These are phyloP conservation scores for Anomalospiza imberbis DNA, from an alignment of 2,797 vertebrate species.

Conservation along the genomic window DNA sequence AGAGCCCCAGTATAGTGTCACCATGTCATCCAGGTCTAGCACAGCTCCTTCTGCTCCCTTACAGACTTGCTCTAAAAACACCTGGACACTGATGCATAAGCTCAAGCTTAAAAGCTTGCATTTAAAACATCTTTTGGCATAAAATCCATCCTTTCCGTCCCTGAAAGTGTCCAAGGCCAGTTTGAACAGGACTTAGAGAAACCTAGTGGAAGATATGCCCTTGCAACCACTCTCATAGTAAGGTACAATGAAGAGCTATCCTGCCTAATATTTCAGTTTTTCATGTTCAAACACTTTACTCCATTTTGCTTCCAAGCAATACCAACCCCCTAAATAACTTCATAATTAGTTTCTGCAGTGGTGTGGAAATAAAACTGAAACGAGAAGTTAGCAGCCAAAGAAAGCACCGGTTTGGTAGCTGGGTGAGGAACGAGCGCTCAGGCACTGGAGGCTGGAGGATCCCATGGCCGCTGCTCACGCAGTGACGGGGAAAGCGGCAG, in stretches of 20 bases:
- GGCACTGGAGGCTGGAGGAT: neutral
- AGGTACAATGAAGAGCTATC: neutral
- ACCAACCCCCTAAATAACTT: neutral
- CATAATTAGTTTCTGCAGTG: neutral
- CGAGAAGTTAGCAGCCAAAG: neutral
- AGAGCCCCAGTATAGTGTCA: fast-evolving
- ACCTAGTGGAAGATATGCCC: neutral
- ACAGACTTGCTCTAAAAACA: neutral
- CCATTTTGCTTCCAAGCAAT: neutral
- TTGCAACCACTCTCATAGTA: fast-evolving
- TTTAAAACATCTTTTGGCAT: neutral
- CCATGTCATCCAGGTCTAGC: neutral
- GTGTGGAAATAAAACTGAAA: neutral
- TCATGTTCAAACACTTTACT: neutral
- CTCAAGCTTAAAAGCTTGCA: neutral
- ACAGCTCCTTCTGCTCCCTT: neutral
- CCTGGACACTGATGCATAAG: neutral
- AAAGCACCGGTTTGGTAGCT: fast-evolving
- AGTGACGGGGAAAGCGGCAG: neutral
- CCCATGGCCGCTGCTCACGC: neutral
- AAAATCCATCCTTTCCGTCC: neutral
- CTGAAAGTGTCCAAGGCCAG: neutral
- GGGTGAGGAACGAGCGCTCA: neutral
- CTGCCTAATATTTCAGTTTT: neutral
- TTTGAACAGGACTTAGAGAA: neutral